phyloP scores from a whole-genome alignment of 1,140 invertebrate genomes.

The Archivesica marissinica region DNA sequence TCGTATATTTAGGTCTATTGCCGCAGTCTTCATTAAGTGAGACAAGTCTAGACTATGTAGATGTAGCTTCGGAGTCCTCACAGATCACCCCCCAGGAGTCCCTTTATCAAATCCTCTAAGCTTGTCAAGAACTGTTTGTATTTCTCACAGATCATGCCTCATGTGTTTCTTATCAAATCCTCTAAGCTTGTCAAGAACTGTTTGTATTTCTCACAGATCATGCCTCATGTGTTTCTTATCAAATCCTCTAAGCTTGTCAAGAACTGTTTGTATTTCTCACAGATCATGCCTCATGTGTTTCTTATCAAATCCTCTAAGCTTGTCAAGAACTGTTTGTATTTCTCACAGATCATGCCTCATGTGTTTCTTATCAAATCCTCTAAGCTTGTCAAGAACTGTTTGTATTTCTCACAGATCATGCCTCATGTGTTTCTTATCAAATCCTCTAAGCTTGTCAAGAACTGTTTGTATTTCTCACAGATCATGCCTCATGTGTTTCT shows the following conservation, averaged over 20 bases:
- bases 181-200: slow-evolving; percentile 58
- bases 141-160: slow-evolving; percentile 48
- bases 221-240: slow-evolving; percentile 52
- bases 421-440: no score
- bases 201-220: slow-evolving; percentile 37
- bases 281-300: slow-evolving; percentile 55
- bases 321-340: slow-evolving; percentile 34
- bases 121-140: slow-evolving; percentile 44
- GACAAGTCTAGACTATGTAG: slow-evolving; percentile 39
- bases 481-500: no score
- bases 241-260: slow-evolving; percentile 58
- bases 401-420: no score
- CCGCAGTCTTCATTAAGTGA: slow-evolving; percentile 56
- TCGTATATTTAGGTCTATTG: slow-evolving; percentile 12
- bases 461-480: no score
- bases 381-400: no score
- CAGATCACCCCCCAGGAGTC: slow-evolving; percentile 60
- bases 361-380: no score
- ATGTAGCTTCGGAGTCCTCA: slow-evolving; percentile 45
- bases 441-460: no score
- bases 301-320: slow-evolving; percentile 62
- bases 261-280: slow-evolving; percentile 36
- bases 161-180: slow-evolving; percentile 55
- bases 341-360: no score
- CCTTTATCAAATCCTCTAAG: slow-evolving; percentile 59